These are phyloP conservation scores for Melanogrammus aeglefinus DNA, from an alignment of 2,797 vertebrate genomes.

Conservation along the genomic window DNA sequence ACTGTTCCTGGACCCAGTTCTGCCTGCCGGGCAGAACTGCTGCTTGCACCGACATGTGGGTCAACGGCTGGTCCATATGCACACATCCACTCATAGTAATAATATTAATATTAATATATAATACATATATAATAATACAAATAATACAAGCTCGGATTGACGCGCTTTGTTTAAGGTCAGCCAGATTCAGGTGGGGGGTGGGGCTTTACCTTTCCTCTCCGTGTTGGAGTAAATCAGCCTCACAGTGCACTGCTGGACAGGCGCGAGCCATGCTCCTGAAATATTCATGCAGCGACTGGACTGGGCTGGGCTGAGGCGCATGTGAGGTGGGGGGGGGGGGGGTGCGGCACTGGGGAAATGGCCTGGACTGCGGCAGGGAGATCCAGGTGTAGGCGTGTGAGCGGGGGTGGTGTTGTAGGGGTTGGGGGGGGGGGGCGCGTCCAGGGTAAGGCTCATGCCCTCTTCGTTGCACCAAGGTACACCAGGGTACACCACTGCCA, in stretches of 20 bases:
- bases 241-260: background rate
- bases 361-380: background rate
- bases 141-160: background rate
- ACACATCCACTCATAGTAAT: background rate
- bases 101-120: background rate
- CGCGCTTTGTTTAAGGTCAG: background rate
- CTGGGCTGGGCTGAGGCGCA: background rate
- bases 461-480: background rate
- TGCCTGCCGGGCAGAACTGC: constrained; percentile 37
- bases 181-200: background rate
- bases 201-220: background rate
- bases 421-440: background rate
- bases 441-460: background rate
- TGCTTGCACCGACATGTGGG: constrained; percentile 11
- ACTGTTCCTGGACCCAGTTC: constrained; percentile 29
- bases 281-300: constrained; percentile 27
- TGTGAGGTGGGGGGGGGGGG: background rate
- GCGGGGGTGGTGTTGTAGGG: background rate
- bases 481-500: background rate
- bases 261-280: constrained; percentile 32
- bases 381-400: background rate
- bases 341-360: constrained; percentile 17
- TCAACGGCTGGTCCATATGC: background rate
- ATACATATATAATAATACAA: background rate
- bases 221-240: background rate